Evolutionary conservation across 2,888 invertebrate species (phyloP).

Genomic region (Notodonta ziczac): DNA sequence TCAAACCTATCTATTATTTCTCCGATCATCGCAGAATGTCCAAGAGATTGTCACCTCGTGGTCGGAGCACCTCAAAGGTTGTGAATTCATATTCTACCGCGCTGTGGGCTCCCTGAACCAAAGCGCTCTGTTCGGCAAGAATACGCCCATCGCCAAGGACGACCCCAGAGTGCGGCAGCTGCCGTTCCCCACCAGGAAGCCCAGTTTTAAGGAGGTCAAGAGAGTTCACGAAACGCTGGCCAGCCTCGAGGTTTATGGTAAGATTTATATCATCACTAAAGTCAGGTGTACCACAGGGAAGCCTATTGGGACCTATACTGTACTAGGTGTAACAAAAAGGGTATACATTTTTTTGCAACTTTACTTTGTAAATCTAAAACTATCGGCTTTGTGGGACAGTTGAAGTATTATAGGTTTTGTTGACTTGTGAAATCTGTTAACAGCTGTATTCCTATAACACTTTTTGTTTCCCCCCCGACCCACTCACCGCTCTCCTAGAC

Average conservation of each 20-base stretch:
- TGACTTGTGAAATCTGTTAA: too few relatives aligned
- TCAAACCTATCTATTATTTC: too few relatives aligned
- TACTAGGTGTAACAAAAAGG: too few relatives aligned
- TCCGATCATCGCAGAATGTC: conserved; percentile 85
- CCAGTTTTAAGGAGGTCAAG: conserved; percentile 92
- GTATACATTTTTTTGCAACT: too few relatives aligned
- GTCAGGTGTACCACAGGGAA: too few relatives aligned
- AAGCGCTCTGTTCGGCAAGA: conserved; percentile 90
- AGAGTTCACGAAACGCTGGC: conserved; percentile 89
- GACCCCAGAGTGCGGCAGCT: conserved; percentile 87
- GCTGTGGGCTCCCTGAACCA: conserved; percentile 90
- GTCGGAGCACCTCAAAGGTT: conserved; percentile 86
- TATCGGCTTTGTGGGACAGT: too few relatives aligned
- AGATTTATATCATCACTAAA: conserved; percentile 27
- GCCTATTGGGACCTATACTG: too few relatives aligned
- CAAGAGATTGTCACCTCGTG: conserved; percentile 89
- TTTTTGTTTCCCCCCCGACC: too few relatives aligned
- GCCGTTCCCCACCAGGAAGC: conserved; percentile 92
- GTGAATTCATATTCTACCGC: conserved; percentile 90
- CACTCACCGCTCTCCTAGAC: too few relatives aligned
- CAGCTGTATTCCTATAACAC: too few relatives aligned
- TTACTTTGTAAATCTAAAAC: too few relatives aligned
- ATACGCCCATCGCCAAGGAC: conserved; percentile 86
- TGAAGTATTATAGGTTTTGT: too few relatives aligned
- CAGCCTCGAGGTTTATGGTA: conserved; percentile 88